Base-by-base conservation (phyloP, 2,888 invertebrate genomes). In the Seira musarum region DNA sequence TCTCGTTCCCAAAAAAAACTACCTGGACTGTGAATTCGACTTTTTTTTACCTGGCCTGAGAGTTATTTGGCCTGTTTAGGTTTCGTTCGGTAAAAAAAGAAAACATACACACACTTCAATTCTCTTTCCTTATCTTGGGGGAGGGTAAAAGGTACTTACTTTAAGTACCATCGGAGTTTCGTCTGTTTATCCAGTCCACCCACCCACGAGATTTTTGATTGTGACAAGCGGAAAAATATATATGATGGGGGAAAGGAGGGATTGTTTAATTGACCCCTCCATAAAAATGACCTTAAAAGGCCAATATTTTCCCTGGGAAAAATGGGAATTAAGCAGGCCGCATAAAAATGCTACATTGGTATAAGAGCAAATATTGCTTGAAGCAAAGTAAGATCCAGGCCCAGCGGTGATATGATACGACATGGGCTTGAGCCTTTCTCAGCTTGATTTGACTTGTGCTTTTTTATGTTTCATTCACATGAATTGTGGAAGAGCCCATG, bases 351-450 rank as follows among this genome's bases (percentile, higher is more conserved):
- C 30, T 30, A 30, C 30, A 30, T 30, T 30, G 30, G 30, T 30
- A 30, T 30, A 30, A 30, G 30, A 49, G 49, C 13, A 49, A 49
- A n/a, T 49, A 49, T 30, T 30, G 30, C 30, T 30, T 8, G 49
- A 49, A n/a, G 49, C 3, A 40, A 40, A 40, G 40, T 40, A 13
- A 40, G 40, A 13, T n/a, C n/a, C n/a, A 53, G 68, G 25, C 22
- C 8, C 15, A 22, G n/a, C 30, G 30, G 25, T 64, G 30, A 17
- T 67, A 15, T 30, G 49, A 69, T 69, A 25, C 22, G 61, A 61
- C 35, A 40, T 71, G 49, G 71, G 60, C 24, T 22, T 40, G 61
- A 46, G 64, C 64, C 64, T 72, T 17, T 60, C 69, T 60, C 60
- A 15, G 1, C 17, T 63, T 25, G 3, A n/a, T 22, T 49, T 72